Conservation (phyloP, 2,113 vertebrate genomes). For the Actinemys pallida region DNA sequence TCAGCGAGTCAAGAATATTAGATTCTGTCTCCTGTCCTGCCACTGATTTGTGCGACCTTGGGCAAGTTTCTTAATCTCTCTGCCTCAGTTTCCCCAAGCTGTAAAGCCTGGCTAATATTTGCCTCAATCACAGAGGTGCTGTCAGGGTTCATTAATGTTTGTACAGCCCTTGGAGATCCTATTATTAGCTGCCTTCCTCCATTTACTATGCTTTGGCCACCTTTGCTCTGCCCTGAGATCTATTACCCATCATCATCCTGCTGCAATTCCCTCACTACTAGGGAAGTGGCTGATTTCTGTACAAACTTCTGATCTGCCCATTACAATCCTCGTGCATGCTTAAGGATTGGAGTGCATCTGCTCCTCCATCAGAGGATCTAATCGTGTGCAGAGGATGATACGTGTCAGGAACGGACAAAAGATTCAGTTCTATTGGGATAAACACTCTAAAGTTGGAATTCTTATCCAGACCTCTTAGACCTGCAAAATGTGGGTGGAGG, state of each 20-base stretch:
- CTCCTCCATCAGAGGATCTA: background rate
- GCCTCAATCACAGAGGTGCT: background rate
- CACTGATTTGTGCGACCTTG: background rate
- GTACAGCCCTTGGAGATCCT: background rate
- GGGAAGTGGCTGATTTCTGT: background rate
- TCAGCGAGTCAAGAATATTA: background rate
- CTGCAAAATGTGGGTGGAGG: background rate
- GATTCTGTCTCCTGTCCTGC: background rate
- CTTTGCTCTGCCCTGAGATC: background rate
- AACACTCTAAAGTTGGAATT: background rate
- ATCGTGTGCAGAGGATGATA: background rate
- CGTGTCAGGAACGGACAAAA: background rate
- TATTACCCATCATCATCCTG: background rate
- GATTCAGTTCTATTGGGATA: background rate
- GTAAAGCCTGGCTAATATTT: background rate
- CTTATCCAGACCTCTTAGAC: background rate
- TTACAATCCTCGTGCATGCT: background rate
- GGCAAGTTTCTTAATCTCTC: background rate
- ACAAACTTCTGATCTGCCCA: background rate
- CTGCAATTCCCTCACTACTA: too few relatives aligned
- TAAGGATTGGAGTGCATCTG: background rate
- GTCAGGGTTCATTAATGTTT: background rate
- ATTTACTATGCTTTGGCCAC: background rate
- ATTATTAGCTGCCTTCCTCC: background rate
- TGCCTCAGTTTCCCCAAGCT: background rate